Base-by-base conservation (phyloP, 2,888 invertebrate genomes). In the Nomada hirtipes region DNA sequence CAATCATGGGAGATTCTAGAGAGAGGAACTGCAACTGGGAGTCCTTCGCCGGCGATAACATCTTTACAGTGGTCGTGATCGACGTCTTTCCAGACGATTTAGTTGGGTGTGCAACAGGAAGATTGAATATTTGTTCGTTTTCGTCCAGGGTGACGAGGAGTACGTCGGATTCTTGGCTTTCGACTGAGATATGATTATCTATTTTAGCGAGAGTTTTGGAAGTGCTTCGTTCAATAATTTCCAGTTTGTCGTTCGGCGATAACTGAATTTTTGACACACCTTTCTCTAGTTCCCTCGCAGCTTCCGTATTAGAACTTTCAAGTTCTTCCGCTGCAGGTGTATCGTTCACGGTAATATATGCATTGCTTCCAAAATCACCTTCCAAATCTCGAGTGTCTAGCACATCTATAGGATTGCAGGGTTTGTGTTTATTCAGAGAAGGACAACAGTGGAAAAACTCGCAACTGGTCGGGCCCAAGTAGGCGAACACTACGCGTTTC, bases 31-130 rank as follows among this genome's bases (percentile, higher is more conserved):
- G 85, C 10, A 87, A 64, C 64, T 87, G 88, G 3, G 87, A 86
- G 61, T 89, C 86, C 50, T 88, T 73, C 23, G 85, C 76, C 2
- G 89, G 78, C 7, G 88, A 83, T 10, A 88, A n/a, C n/a, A 90
- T 42, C 50, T 75, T 86, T n/a, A 82, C 55, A 7, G 13, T 11
- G 20, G 11, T 42, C 0, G n/a, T 68, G 52, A 29, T 2, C 10
- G 20, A 4, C 1, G 23, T n/a, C 9, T n/a, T 36, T 9, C 13
- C 7, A 7, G 60, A 0, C 0, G 50, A 3, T 13, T 53, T 61
- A 13, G 10, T 10, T 18, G 11, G 1, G 13, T 13, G 42, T 36
- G 63, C 23, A 4, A 18, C 15, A 9, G 3, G 47, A 2, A 7
- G 2, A 20, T 4, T 18, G 2, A 0, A 13, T 1, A 23, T 4